A percentile compares a stretch with the other conserved stretches of the same genome.
phyloP scores from a whole-genome alignment of 2,797 vertebrate species.

The Semotilus atromaculatus region DNA sequence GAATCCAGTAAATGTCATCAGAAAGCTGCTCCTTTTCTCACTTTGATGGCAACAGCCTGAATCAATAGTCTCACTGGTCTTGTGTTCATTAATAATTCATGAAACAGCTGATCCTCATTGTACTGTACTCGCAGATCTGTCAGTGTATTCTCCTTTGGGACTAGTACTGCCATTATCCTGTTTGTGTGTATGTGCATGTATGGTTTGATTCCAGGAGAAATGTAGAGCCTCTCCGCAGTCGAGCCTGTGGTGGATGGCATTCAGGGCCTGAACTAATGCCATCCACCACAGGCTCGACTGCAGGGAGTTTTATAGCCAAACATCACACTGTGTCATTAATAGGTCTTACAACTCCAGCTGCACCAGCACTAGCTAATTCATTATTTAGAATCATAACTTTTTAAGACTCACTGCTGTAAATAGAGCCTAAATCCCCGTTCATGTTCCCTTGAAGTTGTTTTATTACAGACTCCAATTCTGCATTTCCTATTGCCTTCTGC shows the following conservation, averaged over 20 bases:
- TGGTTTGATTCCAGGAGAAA: conserved; percentile 2
- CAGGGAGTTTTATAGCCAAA: conserved; percentile 25
- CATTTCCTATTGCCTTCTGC: neutral
- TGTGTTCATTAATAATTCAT: conserved; percentile 52
- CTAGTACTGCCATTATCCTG: neutral
- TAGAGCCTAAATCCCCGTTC: neutral
- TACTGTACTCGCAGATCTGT: conserved; percentile 29
- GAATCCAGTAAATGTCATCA: neutral
- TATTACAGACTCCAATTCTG: conserved; percentile 1
- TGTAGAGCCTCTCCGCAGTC: neutral
- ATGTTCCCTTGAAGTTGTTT: conserved; percentile 28
- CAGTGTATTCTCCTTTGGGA: conserved; percentile 28
- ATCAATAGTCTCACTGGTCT: conserved; percentile 26
- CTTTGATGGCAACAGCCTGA: conserved; percentile 4
- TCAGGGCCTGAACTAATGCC: neutral
- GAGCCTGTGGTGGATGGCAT: conserved; percentile 5
- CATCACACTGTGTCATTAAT: conserved; percentile 50
- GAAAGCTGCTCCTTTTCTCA: conserved; percentile 19
- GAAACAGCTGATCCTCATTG: conserved; percentile 33
- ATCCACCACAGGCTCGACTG: conserved; percentile 18
- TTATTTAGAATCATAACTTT: conserved; percentile 32
- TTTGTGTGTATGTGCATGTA: conserved; percentile 23
- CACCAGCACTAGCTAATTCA: conserved; percentile 23
- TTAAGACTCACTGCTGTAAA: conserved; percentile 23
- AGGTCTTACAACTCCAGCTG: conserved; percentile 32